Percentiles rank a stretch among this genome's conserved stretches.
These are phyloP conservation scores for Hyles lineata DNA, from an alignment of 2,888 invertebrate species.

Conservation along the genomic window DNA sequence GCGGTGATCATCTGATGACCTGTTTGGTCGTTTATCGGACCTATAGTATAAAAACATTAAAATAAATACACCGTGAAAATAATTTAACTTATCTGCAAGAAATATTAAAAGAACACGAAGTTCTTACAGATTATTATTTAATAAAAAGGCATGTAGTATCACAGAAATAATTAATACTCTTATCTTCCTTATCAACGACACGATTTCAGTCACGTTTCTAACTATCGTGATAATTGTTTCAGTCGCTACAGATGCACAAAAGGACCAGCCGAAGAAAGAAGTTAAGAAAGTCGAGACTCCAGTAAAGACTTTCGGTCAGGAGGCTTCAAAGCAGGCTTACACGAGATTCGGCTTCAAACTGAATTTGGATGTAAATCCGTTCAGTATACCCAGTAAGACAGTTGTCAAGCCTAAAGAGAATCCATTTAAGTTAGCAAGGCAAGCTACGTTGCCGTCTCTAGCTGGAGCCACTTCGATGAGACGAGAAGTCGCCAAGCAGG, in stretches of 20 bases:
- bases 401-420: slow-evolving; percentile 41
- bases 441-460: slow-evolving; percentile 56
- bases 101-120: too few species aligned
- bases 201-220: slow-evolving; percentile 2
- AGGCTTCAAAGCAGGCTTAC: slow-evolving; percentile 58
- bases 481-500: slow-evolving; percentile 62
- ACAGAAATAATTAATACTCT: neutral
- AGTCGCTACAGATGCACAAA: slow-evolving; percentile 43
- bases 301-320: slow-evolving; percentile 44
- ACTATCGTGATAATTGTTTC: slow-evolving; percentile 32
- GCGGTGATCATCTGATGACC: too few species aligned
- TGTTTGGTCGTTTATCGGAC: too few species aligned
- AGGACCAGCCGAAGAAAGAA: slow-evolving; percentile 44
- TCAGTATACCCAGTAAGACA: slow-evolving; percentile 59
- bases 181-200: slow-evolving; percentile 1
- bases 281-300: slow-evolving; percentile 45
- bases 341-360: slow-evolving; percentile 82
- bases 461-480: slow-evolving; percentile 56
- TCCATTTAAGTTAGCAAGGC: slow-evolving; percentile 47
- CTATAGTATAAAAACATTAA: too few species aligned
- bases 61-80: too few species aligned
- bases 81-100: too few species aligned
- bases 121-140: too few species aligned
- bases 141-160: neutral
- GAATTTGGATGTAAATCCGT: slow-evolving; percentile 71